Conservation (phyloP, 2,113 vertebrate genomes). For the Irena cyanogastra region DNA sequence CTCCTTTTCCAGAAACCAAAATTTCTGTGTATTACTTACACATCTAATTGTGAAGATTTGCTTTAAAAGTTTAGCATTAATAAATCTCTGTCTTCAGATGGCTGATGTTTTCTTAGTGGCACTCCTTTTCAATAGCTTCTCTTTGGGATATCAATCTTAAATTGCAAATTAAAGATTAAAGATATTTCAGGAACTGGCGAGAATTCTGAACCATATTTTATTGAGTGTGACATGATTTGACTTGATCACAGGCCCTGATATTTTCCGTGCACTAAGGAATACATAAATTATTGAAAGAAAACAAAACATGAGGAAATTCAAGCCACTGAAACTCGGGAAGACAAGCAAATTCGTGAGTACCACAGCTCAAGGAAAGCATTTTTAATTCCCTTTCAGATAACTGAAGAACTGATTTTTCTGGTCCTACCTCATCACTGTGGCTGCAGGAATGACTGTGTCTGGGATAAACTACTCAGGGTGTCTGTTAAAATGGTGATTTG, state of each 20-base stretch:
- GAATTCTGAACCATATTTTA: neutral
- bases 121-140: neutral
- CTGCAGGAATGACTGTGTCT: neutral
- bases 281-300: neutral
- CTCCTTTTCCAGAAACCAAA: neutral
- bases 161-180: slow-evolving; percentile 6
- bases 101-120: neutral
- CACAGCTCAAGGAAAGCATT: neutral
- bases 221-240: neutral
- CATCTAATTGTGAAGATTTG: neutral
- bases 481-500: neutral
- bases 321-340: neutral
- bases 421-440: neutral
- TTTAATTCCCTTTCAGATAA: neutral
- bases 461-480: neutral
- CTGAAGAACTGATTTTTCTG: neutral
- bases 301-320: neutral
- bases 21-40: neutral
- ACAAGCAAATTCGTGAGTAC: neutral
- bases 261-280: neutral
- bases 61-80: neutral
- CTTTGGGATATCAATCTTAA: neutral
- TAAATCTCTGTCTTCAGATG: neutral
- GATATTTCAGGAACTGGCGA: neutral
- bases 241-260: neutral